phyloP scores from a whole-genome alignment of 2,113 vertebrate genomes.

The Agelaius tricolor region DNA sequence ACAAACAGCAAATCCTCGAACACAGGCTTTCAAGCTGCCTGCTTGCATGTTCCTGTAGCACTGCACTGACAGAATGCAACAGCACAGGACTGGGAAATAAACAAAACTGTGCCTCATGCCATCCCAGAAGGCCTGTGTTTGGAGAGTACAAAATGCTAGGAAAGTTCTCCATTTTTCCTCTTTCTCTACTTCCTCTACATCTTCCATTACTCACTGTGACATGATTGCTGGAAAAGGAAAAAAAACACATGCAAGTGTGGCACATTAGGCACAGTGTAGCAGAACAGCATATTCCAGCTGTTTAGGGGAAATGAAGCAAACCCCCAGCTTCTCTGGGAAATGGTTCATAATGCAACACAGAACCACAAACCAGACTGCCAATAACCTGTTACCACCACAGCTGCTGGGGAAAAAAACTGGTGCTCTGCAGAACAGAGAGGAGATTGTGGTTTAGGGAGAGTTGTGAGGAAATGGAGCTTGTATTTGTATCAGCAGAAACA shows the following conservation, averaged over 20 bases:
- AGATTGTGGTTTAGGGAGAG: background rate
- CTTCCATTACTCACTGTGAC: background rate
- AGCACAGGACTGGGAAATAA: background rate
- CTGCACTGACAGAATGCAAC: background rate
- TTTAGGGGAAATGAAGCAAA: background rate
- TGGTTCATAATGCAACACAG: accelerated
- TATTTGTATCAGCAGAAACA: background rate
- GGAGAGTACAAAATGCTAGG: background rate
- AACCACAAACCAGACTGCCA: background rate
- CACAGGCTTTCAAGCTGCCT: background rate
- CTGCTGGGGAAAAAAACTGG: background rate
- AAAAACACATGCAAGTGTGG: background rate
- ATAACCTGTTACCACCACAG: background rate
- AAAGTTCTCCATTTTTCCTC: background rate
- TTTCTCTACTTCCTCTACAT: background rate
- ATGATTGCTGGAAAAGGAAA: background rate
- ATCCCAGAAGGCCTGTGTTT: background rate
- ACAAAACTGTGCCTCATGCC: background rate
- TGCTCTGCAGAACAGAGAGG: background rate
- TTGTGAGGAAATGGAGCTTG: background rate
- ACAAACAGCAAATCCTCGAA: background rate
- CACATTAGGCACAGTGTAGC: accelerated
- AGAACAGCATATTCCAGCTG: background rate
- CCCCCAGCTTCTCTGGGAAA: background rate
- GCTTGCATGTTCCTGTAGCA: background rate